Evolutionary conservation across 2,113 vertebrate genomes (phyloP).

Genomic region (Oryzias javanicus): DNA sequence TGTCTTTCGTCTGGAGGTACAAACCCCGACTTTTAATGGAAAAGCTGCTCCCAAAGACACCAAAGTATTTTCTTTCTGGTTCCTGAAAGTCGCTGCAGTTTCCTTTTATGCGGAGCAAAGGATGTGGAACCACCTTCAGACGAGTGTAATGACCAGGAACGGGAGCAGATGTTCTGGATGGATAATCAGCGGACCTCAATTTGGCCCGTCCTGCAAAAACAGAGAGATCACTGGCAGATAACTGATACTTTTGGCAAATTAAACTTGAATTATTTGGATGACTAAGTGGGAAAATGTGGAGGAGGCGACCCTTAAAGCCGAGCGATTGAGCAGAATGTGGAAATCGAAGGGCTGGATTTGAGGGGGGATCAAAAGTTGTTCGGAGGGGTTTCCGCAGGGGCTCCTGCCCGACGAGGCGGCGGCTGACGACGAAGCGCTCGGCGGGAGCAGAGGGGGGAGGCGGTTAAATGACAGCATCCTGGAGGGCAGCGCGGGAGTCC

Average conservation of each 20-base stretch:
- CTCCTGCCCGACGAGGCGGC: too few relatives aligned
- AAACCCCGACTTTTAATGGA: too few relatives aligned
- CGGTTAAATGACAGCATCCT: constrained; percentile 32
- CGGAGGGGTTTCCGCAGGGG: too few relatives aligned
- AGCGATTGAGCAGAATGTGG: constrained; percentile 45
- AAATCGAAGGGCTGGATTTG: constrained; percentile 16
- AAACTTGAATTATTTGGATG: constrained; percentile 37
- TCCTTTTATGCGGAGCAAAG: neutral
- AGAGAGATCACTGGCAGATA: constrained; percentile 7
- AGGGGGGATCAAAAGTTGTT: too few relatives aligned
- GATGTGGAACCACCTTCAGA: neutral
- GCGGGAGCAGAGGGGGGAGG: constrained; percentile 7
- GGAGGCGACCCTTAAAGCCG: constrained; percentile 33
- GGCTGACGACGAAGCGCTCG: constrained; percentile 15
- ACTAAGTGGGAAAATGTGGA: constrained; percentile 39
- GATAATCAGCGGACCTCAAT: constrained; percentile 8
- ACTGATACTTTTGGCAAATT: constrained; percentile 15
- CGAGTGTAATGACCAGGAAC: neutral
- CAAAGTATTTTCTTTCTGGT: too few relatives aligned
- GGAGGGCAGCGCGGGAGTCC: constrained; percentile 19
- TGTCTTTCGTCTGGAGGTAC: too few relatives aligned
- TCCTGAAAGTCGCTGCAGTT: neutral
- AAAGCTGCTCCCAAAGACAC: too few relatives aligned
- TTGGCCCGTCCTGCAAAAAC: constrained; percentile 1
- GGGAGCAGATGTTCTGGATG: constrained; percentile 6